Evolutionary conservation across 1,140 invertebrate species (phyloP).

Genomic region (Ylistrum balloti): DNA sequence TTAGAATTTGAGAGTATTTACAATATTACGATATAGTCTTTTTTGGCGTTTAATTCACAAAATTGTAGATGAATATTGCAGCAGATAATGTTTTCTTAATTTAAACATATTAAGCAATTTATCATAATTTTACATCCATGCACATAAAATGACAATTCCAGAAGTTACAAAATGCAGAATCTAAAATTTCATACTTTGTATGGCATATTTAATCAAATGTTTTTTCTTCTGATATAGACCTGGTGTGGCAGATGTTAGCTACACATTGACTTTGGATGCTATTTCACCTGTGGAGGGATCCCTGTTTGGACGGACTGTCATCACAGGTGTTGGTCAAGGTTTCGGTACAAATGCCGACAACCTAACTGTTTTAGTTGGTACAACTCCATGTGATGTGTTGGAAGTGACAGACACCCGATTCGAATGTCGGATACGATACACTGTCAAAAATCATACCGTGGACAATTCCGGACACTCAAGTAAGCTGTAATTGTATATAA

Average conservation of each 20-base stretch:
- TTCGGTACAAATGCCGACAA: slow-evolving; percentile 64
- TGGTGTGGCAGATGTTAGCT: slow-evolving; percentile 59
- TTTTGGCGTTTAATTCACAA: too few species aligned
- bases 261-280: slow-evolving; percentile 64
- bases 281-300: slow-evolving; percentile 73
- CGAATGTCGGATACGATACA: slow-evolving; percentile 68
- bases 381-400: slow-evolving; percentile 66
- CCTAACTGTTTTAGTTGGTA: slow-evolving; percentile 65
- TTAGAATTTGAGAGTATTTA: too few species aligned
- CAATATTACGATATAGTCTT: too few species aligned
- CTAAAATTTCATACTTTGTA: too few species aligned
- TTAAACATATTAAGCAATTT: too few species aligned
- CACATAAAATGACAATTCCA: too few species aligned
- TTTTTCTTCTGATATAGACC: slow-evolving; percentile 50
- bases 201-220: too few species aligned
- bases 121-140: too few species aligned
- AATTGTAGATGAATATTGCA: too few species aligned
- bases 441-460: slow-evolving; percentile 61
- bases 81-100: too few species aligned
- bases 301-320: slow-evolving; percentile 73
- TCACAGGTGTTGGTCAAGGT: slow-evolving; percentile 74
- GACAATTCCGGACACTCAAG: slow-evolving; percentile 66
- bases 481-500: background rate
- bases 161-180: too few species aligned
- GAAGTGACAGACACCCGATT: slow-evolving; percentile 63